phyloP scores from a whole-genome alignment of 2,797 vertebrate species.

The Muraenolepis orangiensis region DNA sequence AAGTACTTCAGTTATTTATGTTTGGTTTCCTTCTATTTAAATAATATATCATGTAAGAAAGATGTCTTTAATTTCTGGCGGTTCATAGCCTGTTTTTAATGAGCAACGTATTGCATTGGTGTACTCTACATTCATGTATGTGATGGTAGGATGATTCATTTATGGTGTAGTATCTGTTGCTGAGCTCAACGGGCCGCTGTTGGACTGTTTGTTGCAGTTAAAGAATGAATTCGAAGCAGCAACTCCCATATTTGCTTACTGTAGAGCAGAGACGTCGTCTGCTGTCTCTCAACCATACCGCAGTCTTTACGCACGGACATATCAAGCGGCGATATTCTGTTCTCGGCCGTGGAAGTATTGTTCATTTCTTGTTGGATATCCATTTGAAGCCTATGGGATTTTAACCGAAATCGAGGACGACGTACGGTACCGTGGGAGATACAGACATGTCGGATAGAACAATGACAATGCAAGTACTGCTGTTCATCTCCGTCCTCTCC shows the following conservation, averaged over 20 bases:
- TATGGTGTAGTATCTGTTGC: constrained; percentile 24
- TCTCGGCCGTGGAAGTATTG: neutral
- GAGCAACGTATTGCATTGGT: neutral
- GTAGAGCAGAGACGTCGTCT: neutral
- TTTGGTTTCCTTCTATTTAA: neutral
- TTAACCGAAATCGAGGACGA: neutral
- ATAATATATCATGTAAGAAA: neutral
- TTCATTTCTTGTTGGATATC: neutral
- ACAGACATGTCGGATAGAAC: neutral
- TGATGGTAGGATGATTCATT: neutral
- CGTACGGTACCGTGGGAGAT: neutral
- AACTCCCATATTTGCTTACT: constrained; percentile 16
- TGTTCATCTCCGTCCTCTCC: constrained; percentile 32
- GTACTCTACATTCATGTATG: neutral
- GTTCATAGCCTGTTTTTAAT: neutral
- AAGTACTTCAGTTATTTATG: neutral
- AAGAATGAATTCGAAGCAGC: constrained; percentile 8
- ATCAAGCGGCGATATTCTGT: constrained; percentile 2
- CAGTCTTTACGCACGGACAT: neutral
- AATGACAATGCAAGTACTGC: neutral
- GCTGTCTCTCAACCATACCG: neutral
- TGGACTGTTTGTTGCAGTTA: constrained; percentile 23
- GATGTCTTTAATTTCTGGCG: neutral
- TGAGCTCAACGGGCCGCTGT: constrained; percentile 70
- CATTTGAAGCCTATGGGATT: accelerated